These are phyloP conservation scores for Rhipidura dahli DNA, from an alignment of 2,113 vertebrate genomes.

Conservation along the genomic window DNA sequence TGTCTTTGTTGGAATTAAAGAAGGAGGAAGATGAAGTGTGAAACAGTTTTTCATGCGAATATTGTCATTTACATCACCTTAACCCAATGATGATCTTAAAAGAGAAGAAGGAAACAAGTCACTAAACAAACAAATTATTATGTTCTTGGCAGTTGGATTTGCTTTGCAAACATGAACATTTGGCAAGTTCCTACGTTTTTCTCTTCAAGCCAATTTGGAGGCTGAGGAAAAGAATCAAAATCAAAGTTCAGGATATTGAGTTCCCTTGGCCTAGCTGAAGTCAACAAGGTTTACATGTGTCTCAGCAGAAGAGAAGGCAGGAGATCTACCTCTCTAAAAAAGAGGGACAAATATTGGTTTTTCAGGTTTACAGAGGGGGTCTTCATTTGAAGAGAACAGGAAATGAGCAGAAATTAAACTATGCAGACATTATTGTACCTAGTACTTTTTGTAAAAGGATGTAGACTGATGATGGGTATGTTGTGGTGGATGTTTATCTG, in stretches of 20 bases:
- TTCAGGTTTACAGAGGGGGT: not conserved
- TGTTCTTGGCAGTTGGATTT: not conserved
- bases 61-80: not conserved
- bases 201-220: not conserved
- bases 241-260: not conserved
- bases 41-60: not conserved
- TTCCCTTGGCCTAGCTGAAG: not conserved
- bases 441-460: not conserved
- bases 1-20: not conserved
- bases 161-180: not conserved
- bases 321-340: not conserved
- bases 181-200: not conserved
- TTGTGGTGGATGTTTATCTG: not conserved
- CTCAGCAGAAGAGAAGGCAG: not conserved
- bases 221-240: not conserved
- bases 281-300: not conserved
- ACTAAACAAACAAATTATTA: not conserved
- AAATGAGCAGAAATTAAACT: not conserved
- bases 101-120: not conserved
- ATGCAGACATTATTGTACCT: not conserved
- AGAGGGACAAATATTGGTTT: not conserved
- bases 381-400: not conserved
- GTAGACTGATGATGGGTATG: not conserved
- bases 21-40: not conserved
- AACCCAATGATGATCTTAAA: not conserved